phyloP scores from a whole-genome alignment of 2,113 vertebrate genomes.

The Callipepla californica region DNA sequence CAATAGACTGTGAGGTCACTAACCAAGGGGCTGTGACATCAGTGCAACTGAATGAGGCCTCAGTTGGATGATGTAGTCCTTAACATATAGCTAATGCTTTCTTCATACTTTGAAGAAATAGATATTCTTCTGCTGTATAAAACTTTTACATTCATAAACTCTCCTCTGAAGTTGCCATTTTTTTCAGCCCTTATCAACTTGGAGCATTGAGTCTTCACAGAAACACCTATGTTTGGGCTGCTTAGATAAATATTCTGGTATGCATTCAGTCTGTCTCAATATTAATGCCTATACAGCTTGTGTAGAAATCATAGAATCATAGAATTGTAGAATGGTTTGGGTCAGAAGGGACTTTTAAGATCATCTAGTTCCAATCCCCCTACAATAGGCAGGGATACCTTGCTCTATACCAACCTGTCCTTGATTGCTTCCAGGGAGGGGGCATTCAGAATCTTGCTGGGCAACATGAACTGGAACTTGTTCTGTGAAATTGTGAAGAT shows the following conservation, averaged over 20 bases:
- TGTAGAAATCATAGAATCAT: neutral
- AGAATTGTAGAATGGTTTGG: too few species aligned
- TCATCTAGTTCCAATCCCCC: too few species aligned
- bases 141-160: neutral
- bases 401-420: too few species aligned
- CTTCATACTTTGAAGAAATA: neutral
- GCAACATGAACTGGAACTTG: too few species aligned
- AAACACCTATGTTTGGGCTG: neutral
- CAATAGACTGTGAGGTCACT: too few species aligned
- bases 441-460: too few species aligned
- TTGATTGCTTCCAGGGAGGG: too few species aligned
- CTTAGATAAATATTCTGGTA: neutral
- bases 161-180: neutral
- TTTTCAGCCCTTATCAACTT: neutral
- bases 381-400: too few species aligned
- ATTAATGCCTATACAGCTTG: neutral
- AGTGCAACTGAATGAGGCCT: too few species aligned
- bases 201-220: neutral
- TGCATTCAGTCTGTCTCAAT: fast-evolving
- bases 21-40: too few species aligned
- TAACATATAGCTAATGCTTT: neutral
- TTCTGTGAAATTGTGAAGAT: too few species aligned
- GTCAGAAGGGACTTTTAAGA: too few species aligned
- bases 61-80: neutral
- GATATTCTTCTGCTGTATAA: neutral